Base-by-base conservation (phyloP, 2,113 vertebrate genomes). In the Henicopernis longicauda region DNA sequence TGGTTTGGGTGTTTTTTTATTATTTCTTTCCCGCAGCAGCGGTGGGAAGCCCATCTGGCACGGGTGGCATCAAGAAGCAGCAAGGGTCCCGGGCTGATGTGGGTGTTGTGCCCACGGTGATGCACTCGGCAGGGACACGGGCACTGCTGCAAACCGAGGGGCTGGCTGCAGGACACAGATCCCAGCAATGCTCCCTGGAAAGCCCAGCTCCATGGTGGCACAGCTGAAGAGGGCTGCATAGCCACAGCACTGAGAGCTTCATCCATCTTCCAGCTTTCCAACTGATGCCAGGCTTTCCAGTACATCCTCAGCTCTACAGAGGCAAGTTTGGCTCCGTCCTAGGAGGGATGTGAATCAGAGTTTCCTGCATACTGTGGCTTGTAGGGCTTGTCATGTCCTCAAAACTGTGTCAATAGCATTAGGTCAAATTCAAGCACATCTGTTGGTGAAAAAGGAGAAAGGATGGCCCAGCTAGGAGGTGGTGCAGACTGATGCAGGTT, bases 71-170 rank as follows among this genome's bases (percentile, higher is more conserved):
- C 1, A 2, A 82, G 71, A 69, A 61, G 18, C 2, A 2, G 44
- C 3, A 18, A 58, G 36, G 34, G 16, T 74, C 38, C 34, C 1
- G 27, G 59, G 45, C 32, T 62, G 58, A 10, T 18, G 14, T 16
- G 59, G n/a, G 36, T 66, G 58, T 42, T 74, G 78, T 58, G n/a
- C 40, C 42, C 36, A 49, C 0, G 3, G 31, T 3, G 21, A 13
- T 0, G 0, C 2, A 3, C 20, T 38, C 4, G 0, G 61, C 58
- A 59, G 67, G 47, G 25, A 8, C 66, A 61, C 1, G 6, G 57
- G 42, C 58, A 42, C 29, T 0, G 1, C 44, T 44, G 71, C 47
- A 34, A 55, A 18, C 3, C 1, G 1, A 47, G 61, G 52, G 45
- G 32, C 27, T 87, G 61, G 78, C 54, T 34, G 34, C 74, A 66